Evolutionary conservation across 2,113 vertebrate genomes (phyloP).

Genomic region (Chamaetylas fuelleborni): DNA sequence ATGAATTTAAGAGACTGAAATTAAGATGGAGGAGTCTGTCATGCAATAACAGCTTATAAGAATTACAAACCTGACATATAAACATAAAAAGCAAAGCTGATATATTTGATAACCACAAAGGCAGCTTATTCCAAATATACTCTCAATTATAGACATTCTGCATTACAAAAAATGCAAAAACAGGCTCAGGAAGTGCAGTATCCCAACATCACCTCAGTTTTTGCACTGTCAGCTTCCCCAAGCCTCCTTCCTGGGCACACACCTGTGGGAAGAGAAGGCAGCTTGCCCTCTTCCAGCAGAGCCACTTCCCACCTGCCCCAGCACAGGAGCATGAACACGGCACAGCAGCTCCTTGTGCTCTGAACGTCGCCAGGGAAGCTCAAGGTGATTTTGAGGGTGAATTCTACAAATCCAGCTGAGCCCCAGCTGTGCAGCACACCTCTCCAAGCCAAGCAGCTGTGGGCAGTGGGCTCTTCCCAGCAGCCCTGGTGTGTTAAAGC

Average conservation of each 20-base stretch:
- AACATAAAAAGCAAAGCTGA: slow-evolving; percentile 8
- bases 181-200: neutral
- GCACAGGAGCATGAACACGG: rapidly evolving
- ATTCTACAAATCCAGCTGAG: neutral
- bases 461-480: rapidly evolving
- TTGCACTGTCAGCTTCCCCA: rapidly evolving
- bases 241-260: rapidly evolving
- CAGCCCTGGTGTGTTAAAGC: rapidly evolving
- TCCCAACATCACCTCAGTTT: neutral
- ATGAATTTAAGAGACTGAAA: slow-evolving; percentile 9
- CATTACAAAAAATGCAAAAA: neutral
- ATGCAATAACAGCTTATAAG: neutral
- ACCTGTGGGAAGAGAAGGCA: neutral
- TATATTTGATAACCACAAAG: slow-evolving; percentile 4
- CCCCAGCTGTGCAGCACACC: rapidly evolving
- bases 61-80: neutral
- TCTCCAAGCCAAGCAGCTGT: neutral
- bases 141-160: neutral
- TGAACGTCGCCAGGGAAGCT: rapidly evolving
- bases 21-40: neutral
- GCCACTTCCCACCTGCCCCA: neutral
- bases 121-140: slow-evolving; percentile 3
- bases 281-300: rapidly evolving
- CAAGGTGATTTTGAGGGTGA: neutral
- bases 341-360: rapidly evolving